A percentile compares a stretch with the other conserved stretches of the same genome.
Conservation (phyloP, 2,888 invertebrate genomes). For the Platynereis dumerilii region DNA sequence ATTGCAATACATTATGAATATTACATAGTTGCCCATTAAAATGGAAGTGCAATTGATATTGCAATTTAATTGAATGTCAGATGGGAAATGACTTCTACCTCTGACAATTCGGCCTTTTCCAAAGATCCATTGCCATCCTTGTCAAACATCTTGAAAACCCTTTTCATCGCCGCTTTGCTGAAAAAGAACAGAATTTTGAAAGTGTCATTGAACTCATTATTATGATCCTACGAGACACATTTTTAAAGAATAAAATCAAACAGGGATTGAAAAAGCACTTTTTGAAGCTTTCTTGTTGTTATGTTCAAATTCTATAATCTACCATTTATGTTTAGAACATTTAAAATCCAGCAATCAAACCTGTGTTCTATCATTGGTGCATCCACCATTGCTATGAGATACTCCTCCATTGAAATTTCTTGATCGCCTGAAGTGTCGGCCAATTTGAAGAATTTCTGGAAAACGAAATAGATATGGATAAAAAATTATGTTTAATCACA, state of each 20-base stretch:
- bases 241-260: no score
- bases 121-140: slow-evolving; percentile 5
- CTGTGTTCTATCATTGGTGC: slow-evolving; percentile 1
- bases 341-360: no score
- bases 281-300: no score
- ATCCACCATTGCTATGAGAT: not conserved
- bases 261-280: no score
- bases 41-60: no score
- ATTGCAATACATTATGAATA: no score
- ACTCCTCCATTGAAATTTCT: not conserved
- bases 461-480: not conserved
- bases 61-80: no score
- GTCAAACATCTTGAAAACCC: slow-evolving; percentile 6
- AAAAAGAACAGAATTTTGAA: not conserved
- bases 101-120: not conserved
- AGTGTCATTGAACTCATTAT: not conserved
- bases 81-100: not conserved
- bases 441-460: slow-evolving; percentile 4
- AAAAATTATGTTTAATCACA: no score
- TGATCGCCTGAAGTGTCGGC: not conserved
- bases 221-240: no score
- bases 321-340: no score
- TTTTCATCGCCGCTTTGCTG: slow-evolving; percentile 5
- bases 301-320: no score
- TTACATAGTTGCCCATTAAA: no score